These are phyloP conservation scores for Lepilemur ruficaudatus DNA, from an alignment of 2,797 vertebrate species.

Conservation along the genomic window DNA sequence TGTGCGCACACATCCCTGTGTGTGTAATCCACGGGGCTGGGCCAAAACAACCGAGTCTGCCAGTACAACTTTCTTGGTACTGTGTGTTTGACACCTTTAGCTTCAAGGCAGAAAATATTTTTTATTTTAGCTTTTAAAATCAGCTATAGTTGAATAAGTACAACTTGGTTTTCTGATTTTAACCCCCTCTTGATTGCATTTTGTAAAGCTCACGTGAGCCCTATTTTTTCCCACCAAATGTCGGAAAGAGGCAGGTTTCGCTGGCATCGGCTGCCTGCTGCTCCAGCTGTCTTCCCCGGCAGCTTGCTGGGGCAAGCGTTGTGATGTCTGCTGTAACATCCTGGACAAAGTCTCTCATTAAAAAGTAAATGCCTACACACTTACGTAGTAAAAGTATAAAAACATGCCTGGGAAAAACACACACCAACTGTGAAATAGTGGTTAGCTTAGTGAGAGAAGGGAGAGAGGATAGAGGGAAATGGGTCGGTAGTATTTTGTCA, in stretches of 20 bases:
- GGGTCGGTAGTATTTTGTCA: not conserved
- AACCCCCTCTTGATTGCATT: not conserved
- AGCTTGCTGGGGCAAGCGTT: constrained; percentile 29
- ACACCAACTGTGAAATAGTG: constrained; percentile 21
- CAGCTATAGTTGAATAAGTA: not conserved
- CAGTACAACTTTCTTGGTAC: not conserved
- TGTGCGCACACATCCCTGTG: not conserved
- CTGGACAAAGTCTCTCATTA: constrained; percentile 49
- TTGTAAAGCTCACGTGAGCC: not conserved
- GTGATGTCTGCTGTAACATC: constrained; percentile 29
- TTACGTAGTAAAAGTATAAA: constrained; percentile 18
- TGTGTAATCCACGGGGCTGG: not conserved
- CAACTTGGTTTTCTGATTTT: not conserved
- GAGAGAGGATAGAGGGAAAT: not conserved
- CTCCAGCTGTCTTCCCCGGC: not conserved
- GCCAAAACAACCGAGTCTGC: not conserved
- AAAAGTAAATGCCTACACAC: constrained; percentile 47
- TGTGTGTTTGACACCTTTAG: not conserved
- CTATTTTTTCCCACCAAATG: not conserved
- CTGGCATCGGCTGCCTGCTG: not conserved
- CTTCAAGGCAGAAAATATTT: not conserved
- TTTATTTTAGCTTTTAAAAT: not conserved
- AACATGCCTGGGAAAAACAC: not conserved
- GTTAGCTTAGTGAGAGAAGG: not conserved
- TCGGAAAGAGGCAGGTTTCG: not conserved